Evolutionary conservation across 2,113 vertebrate species (phyloP).

Genomic region (Melanerpes formicivorus): DNA sequence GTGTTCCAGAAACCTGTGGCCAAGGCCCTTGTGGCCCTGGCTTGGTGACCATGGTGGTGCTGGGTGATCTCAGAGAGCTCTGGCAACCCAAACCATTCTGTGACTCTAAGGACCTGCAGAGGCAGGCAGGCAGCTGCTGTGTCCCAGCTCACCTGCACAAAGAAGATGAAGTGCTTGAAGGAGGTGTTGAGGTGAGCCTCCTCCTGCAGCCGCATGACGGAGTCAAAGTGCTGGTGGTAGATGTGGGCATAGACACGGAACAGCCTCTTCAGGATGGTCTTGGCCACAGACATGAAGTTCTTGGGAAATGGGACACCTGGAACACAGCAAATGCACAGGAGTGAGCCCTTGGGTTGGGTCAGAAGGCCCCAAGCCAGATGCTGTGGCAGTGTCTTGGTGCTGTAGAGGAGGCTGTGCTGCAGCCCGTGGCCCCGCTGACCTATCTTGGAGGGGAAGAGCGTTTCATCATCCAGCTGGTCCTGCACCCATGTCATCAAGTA

Average conservation of each 20-base stretch:
- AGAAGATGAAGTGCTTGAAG: conserved; percentile 99
- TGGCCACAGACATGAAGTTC: conserved; percentile 98
- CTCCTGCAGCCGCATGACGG: conserved; percentile 95
- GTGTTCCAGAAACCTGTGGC: no score
- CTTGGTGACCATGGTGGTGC: no score
- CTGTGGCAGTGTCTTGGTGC: rapidly evolving
- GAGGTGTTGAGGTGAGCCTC: conserved; percentile 98
- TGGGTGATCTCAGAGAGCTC: no score
- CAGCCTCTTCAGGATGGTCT: conserved; percentile 94
- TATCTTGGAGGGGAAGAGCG: conserved; percentile 96
- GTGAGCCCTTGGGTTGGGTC: rapidly evolving
- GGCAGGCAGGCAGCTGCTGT: rapidly evolving
- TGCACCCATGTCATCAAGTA: conserved; percentile 99
- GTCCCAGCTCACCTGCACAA: conserved; percentile 86
- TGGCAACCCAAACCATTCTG: no score
- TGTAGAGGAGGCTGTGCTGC: rapidly evolving
- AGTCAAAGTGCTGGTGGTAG: conserved; percentile 97
- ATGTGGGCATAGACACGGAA: conserved; percentile 97
- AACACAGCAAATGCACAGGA: rapidly evolving
- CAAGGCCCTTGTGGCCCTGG: no score
- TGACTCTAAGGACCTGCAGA: background rate
- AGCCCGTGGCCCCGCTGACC: conserved; percentile 69
- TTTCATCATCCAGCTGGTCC: conserved; percentile 97
- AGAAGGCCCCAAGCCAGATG: rapidly evolving
- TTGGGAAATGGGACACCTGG: conserved; percentile 95